Evolutionary conservation across 1,140 invertebrate species (phyloP).

Genomic region (Archivesica marissinica): DNA sequence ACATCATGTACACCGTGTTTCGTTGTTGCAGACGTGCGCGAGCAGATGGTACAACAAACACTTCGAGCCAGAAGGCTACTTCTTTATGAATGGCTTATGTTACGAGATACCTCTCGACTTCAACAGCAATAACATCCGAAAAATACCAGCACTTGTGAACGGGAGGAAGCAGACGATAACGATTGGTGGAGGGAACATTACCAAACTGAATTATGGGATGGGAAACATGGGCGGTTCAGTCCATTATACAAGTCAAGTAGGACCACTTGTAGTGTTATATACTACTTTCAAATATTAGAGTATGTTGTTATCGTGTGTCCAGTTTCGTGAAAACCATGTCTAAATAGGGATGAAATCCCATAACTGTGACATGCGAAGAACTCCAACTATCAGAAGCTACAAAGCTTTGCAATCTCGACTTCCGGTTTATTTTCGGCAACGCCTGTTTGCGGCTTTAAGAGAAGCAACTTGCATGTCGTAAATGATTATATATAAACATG

Average conservation of each 20-base stretch:
- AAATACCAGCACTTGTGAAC: constrained; percentile 49
- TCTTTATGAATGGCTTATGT: constrained; percentile 54
- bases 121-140: constrained; percentile 19
- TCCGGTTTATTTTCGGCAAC: no score
- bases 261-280: background rate
- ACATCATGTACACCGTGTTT: no score
- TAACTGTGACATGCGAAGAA: no score
- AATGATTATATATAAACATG: no score
- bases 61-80: background rate
- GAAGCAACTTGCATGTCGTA: no score
- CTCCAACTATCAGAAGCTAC: no score
- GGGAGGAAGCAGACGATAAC: constrained; percentile 34
- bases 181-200: background rate
- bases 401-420: no score
- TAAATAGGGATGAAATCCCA: no score
- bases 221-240: constrained; percentile 34
- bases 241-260: constrained; percentile 45
- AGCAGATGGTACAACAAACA: constrained; percentile 47
- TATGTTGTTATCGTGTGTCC: no score
- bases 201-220: constrained; percentile 51
- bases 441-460: no score
- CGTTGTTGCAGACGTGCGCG: constrained; percentile 47
- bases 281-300: no score
- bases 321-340: no score
- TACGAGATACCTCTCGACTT: constrained; percentile 57